A percentile compares a stretch with the other conserved stretches of the same genome.
Conservation (phyloP, 2,113 vertebrate genomes). For the Actenoides hombroni region DNA sequence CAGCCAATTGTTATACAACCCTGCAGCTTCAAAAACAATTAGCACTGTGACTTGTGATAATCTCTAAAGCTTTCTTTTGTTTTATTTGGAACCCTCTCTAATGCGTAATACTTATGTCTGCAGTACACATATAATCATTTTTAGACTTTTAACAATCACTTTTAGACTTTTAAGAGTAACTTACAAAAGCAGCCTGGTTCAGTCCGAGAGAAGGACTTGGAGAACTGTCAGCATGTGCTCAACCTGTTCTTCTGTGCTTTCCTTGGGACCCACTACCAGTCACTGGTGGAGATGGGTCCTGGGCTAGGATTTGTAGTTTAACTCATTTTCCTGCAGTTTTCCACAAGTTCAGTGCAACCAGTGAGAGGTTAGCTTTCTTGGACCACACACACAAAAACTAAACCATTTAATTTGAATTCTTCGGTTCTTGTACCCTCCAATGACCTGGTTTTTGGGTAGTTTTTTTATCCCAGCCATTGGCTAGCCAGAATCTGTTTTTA, state of each 20-base stretch:
- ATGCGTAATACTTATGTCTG: background rate
- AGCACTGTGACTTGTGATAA: background rate
- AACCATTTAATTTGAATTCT: background rate
- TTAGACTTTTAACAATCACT: background rate
- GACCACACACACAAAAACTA: background rate
- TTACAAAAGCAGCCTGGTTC: background rate
- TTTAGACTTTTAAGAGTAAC: background rate
- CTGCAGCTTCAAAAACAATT: slow-evolving; percentile 18
- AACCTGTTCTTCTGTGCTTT: background rate
- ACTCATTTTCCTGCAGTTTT: background rate
- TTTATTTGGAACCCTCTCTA: background rate
- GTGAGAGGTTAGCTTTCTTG: background rate
- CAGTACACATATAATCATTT: background rate
- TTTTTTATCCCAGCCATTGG: background rate
- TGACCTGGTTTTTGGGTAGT: background rate
- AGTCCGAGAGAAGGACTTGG: background rate
- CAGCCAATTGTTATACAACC: background rate
- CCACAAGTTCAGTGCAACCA: background rate
- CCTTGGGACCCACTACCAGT: background rate
- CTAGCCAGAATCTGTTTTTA: background rate
- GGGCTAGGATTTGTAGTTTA: background rate
- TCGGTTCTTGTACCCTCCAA: background rate
- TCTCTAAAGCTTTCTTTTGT: background rate
- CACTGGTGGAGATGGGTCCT: background rate
- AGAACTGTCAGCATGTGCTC: background rate